Conservation (phyloP, 2,888 invertebrate species). For the Sipha maydis region DNA sequence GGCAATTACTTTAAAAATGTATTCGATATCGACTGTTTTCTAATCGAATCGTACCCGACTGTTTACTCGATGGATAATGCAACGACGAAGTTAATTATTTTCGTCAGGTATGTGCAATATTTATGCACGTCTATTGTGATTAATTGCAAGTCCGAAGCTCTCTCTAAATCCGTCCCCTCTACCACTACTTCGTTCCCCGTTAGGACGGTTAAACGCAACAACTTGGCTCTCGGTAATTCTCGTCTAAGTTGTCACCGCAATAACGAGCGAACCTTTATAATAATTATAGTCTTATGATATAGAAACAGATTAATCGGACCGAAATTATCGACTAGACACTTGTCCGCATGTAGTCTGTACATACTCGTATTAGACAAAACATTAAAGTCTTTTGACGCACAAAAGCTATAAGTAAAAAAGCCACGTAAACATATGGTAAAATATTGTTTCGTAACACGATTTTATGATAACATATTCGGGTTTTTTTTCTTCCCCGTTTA, state of each 20-base stretch:
- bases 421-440: too few species aligned
- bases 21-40: too few species aligned
- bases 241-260: not conserved
- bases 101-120: not conserved
- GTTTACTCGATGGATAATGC: not conserved
- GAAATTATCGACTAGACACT: not conserved
- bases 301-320: not conserved
- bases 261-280: not conserved
- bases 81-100: not conserved
- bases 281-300: not conserved
- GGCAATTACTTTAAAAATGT: too few species aligned
- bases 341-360: too few species aligned
- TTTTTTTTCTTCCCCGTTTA: too few species aligned
- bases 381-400: not conserved
- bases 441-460: too few species aligned
- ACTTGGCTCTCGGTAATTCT: not conserved
- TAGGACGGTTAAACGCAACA: not conserved
- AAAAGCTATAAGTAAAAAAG: not conserved
- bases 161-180: not conserved
- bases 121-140: not conserved
- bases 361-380: too few species aligned
- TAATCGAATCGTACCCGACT: not conserved
- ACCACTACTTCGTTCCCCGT: too few species aligned
- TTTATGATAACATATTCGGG: too few species aligned
- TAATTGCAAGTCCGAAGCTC: not conserved